A percentile compares a stretch with the other conserved stretches of the same genome.
Evolutionary conservation across 2,113 vertebrate species (phyloP).

Genomic region (Cranoglanis bouderius): DNA sequence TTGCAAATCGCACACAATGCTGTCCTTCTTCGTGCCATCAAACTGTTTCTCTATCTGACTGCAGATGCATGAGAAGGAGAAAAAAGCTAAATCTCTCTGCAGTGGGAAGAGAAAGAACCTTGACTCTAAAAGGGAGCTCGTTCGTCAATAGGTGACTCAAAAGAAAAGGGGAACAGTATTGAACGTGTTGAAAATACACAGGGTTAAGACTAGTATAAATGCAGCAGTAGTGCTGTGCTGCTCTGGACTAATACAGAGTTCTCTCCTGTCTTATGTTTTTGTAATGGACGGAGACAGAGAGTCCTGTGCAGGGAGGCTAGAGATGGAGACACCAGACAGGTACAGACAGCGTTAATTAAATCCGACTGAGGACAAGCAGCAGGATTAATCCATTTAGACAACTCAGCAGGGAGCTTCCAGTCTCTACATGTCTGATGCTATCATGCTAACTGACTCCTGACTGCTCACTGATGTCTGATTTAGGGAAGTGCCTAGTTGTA

Average conservation of each 20-base stretch:
- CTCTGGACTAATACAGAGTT: constrained; percentile 7
- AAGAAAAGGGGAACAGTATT: not conserved
- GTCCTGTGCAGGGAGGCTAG: not conserved
- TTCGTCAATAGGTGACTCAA: not conserved
- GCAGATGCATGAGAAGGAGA: not conserved
- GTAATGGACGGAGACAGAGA: not conserved
- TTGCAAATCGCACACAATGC: not conserved
- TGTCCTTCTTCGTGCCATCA: not conserved
- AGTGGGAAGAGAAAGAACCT: not conserved
- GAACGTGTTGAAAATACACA: not conserved
- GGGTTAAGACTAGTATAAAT: not conserved
- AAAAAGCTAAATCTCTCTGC: not conserved
- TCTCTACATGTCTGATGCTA: constrained; percentile 25
- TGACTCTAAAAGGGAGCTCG: not conserved
- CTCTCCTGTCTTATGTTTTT: not conserved
- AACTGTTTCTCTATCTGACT: not conserved
- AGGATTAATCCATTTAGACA: constrained; percentile 36
- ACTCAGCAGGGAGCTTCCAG: constrained; percentile 41
- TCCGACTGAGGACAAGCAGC: constrained; percentile 4
- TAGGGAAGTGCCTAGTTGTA: not conserved
- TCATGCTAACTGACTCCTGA: not conserved
- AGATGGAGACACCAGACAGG: constrained; percentile 24
- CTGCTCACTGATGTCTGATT: constrained; percentile 7
- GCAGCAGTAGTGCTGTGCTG: not conserved
- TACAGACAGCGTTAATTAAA: not conserved